phyloP scores from a whole-genome alignment of 2,888 invertebrate genomes.

The Syritta pipiens region DNA sequence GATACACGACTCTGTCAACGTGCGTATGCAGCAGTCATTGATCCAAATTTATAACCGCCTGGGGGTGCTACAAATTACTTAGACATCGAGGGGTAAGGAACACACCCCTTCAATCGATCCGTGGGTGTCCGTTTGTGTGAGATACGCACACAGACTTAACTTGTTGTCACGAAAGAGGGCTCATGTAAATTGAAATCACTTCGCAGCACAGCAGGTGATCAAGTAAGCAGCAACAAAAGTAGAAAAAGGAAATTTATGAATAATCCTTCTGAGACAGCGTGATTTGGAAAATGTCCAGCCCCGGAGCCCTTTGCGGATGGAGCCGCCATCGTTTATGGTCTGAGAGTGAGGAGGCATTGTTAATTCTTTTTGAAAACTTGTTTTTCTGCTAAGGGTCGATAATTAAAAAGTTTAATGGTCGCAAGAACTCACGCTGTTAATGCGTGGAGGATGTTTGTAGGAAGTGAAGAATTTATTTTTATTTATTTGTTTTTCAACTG shows the following conservation, averaged over 20 bases:
- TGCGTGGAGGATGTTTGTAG: background rate
- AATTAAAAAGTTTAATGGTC: conserved; percentile 58
- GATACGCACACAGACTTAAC: background rate
- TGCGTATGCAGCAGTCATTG: conserved; percentile 10
- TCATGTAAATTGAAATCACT: conserved; percentile 30
- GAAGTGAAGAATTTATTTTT: no score
- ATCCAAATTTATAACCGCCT: conserved; percentile 27
- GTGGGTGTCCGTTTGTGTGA: background rate
- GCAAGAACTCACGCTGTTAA: background rate
- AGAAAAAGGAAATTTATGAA: conserved; percentile 28
- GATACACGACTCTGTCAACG: background rate
- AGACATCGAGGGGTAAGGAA: no score
- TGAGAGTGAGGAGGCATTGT: conserved; percentile 21
- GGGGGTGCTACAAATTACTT: conserved; percentile 38
- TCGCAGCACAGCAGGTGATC: conserved; percentile 33
- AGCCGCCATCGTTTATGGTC: conserved; percentile 33
- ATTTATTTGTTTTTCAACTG: no score
- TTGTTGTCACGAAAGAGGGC: background rate
- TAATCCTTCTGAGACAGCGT: conserved; percentile 37
- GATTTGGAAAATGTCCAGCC: conserved; percentile 29
- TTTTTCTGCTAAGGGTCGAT: conserved; percentile 47
- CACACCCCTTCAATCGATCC: conserved; percentile 30
- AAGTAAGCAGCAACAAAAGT: background rate
- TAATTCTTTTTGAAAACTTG: conserved; percentile 49
- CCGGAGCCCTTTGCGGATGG: conserved; percentile 8